Conservation (phyloP, 1,140 invertebrate species). For the Drusus annulatus region DNA sequence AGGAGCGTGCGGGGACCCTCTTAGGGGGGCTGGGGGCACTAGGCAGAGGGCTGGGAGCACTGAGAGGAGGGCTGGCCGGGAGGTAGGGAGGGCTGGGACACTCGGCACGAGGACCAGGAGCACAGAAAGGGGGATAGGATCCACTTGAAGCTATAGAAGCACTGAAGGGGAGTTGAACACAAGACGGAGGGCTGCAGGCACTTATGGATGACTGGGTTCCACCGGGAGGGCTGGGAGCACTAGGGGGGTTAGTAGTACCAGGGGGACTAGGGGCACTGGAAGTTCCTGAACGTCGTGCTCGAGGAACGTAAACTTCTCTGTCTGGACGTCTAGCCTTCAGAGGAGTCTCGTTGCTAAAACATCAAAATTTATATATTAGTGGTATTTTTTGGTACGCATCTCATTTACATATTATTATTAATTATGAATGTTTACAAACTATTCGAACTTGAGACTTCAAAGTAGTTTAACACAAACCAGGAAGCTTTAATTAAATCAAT, state of each 20-base stretch:
- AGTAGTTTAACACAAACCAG: no score
- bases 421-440: no score
- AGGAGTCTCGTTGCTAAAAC: slow-evolving; percentile 47
- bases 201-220: no score
- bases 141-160: no score
- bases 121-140: neutral
- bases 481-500: no score
- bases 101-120: neutral
- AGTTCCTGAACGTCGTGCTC: slow-evolving; percentile 70
- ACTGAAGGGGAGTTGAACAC: neutral
- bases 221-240: neutral
- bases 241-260: neutral
- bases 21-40: neutral
- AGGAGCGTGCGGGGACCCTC: slow-evolving; percentile 63
- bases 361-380: neutral
- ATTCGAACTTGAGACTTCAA: no score
- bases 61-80: neutral
- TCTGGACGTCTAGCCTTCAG: slow-evolving; percentile 77
- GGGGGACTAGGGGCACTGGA: slow-evolving; percentile 4
- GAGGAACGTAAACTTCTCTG: slow-evolving; percentile 83
- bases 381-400: no score
- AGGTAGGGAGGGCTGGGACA: neutral
- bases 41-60: neutral
- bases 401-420: no score
- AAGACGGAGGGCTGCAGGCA: neutral